A percentile compares a stretch with the other conserved stretches of the same genome.
Evolutionary conservation across 2,113 vertebrate species (phyloP).

Genomic region (Puffinus mauretanicus): DNA sequence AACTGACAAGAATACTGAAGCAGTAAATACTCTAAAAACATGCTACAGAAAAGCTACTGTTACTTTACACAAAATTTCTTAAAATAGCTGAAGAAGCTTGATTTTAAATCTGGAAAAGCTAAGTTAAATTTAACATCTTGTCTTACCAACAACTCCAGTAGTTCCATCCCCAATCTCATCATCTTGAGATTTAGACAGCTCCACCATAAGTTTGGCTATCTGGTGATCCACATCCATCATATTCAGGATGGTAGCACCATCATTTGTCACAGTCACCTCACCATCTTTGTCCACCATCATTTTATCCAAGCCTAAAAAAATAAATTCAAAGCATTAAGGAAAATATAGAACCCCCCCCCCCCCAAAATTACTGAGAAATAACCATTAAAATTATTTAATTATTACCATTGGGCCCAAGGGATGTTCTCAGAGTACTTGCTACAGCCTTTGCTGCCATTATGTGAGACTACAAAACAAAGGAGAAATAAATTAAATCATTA

Average conservation of each 20-base stretch:
- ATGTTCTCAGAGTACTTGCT: constrained; percentile 92
- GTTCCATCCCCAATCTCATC: constrained; percentile 99
- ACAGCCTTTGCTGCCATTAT: constrained; percentile 98
- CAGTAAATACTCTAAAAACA: background rate
- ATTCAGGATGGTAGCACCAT: constrained; percentile 96
- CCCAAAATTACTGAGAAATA: background rate
- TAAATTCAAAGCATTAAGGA: background rate
- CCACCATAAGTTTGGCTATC: constrained; percentile 98
- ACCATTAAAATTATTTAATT: background rate
- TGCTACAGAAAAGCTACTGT: background rate
- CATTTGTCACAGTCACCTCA: constrained; percentile 97
- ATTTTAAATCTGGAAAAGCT: background rate
- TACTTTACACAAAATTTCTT: background rate
- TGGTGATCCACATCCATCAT: constrained; percentile 99
- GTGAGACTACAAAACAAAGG: constrained; percentile 84
- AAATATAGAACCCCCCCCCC: background rate
- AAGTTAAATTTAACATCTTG: background rate
- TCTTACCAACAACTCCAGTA: constrained; percentile 96
- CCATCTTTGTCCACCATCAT: constrained; percentile 99
- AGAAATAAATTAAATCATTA: background rate
- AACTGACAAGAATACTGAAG: background rate
- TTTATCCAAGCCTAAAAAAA: constrained; percentile 89
- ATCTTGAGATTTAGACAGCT: constrained; percentile 96
- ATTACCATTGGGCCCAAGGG: constrained; percentile 93
- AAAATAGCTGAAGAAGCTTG: background rate